A percentile compares a stretch with the other conserved stretches of the same genome.
These are phyloP conservation scores for Luehdorfia chinensis DNA, from an alignment of 1,140 invertebrate genomes.

Conservation along the genomic window DNA sequence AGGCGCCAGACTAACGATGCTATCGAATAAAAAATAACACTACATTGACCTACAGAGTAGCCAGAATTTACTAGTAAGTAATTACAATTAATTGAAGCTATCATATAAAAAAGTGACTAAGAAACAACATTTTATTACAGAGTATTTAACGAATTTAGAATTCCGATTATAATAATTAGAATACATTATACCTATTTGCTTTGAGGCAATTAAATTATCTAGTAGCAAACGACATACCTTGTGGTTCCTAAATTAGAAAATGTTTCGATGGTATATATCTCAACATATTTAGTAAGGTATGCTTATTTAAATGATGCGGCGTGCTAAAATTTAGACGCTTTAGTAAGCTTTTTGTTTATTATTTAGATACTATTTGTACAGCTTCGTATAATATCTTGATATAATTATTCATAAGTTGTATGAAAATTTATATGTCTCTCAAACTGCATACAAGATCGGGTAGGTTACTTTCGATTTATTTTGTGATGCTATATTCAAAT, in stretches of 20 bases:
- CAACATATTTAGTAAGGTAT: not conserved
- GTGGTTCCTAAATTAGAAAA: conserved; percentile 5
- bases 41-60: conserved; percentile 17
- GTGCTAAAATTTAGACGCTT: not conserved
- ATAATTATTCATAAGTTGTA: not conserved
- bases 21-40: conserved; percentile 33
- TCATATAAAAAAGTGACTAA: too few species aligned
- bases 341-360: not conserved
- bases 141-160: conserved; percentile 5
- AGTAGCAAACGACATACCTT: not conserved
- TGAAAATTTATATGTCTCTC: not conserved
- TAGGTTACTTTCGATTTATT: not conserved
- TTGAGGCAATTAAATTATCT: conserved; percentile 8
- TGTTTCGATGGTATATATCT: not conserved
- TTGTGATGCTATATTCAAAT: not conserved
- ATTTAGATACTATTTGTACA: conserved; percentile 3
- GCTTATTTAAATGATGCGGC: not conserved
- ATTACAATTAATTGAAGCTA: too few species aligned
- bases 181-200: conserved; percentile 5
- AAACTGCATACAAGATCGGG: not conserved
- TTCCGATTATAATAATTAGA: conserved; percentile 7
- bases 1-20: conserved; percentile 26
- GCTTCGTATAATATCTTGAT: conserved; percentile 16
- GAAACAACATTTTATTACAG: too few species aligned
- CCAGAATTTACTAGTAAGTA: too few species aligned